Base-by-base conservation (phyloP, 2,113 vertebrate genomes). In the Dasyornis broadbenti region DNA sequence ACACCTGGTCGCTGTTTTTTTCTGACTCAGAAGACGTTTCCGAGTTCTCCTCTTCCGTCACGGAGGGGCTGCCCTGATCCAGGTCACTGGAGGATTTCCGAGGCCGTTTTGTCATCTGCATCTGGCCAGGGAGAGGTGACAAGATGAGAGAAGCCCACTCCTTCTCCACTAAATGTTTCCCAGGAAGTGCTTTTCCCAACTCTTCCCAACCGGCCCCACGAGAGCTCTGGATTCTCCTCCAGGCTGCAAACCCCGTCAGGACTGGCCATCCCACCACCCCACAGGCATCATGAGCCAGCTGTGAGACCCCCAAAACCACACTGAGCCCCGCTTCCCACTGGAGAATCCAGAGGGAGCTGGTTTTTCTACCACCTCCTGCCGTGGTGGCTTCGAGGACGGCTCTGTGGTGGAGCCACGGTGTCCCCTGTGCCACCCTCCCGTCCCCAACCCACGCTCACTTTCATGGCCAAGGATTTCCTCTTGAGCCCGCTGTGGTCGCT, bases 1-100 rank as follows among this genome's bases (percentile, higher is more conserved):
- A 99, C 99, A 99, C 99, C 98, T 99, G 99, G 97, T 99, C 99
- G 11, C 99, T 99, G 97, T 99, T 99, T 94, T 99, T 99, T 57
- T 98, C 99, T 0, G 99, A 99, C 94, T 99, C 99, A 0, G 99
- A 99, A 11, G 99, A 99, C 0, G 98, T 98, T 63, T 99, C 98
- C 0, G 99, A 99, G 49, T 99, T 98, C 66, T 99, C 99, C 45
- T 99, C 99, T 37, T 99, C 99, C 0, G 99, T 99, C 0, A 98
- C 97, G 6, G 99, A 99, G 28, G 98, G 98, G 47, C 99, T 99
- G 90, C 98, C 98, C 81, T 98, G 98, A 53, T 98, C 98, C 45
- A 98, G 97, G 85, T 99, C 99, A 9, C 99, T 99, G 76, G 99
- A 99, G 10, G 98, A 98, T 47, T 98, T 99, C 31, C 98, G 98